A percentile compares a stretch with the other conserved stretches of the same genome.
Evolutionary conservation across 2,113 vertebrate genomes (phyloP).

Genomic region (Trogon melanurus): DNA sequence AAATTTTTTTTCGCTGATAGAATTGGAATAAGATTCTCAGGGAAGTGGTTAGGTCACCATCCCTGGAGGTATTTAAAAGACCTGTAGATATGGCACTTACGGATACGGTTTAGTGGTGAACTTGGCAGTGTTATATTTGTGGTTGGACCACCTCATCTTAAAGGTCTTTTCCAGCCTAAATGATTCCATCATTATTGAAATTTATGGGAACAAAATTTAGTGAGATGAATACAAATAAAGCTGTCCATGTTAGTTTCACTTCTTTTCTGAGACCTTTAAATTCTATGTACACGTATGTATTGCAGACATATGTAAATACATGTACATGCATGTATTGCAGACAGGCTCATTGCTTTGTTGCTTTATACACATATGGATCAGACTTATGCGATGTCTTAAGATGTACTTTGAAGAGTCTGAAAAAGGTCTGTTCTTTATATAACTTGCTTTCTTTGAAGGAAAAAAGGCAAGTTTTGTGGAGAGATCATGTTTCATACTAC

Average conservation of each 20-base stretch:
- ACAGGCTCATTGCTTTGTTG: neutral
- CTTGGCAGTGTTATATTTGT: too few relatives aligned
- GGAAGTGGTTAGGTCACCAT: too few relatives aligned
- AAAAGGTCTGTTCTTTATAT: neutral
- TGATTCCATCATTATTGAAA: neutral
- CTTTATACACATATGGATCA: neutral
- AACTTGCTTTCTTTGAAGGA: neutral
- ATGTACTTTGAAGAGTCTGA: neutral
- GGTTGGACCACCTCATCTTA: too few relatives aligned
- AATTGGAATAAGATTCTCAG: too few relatives aligned
- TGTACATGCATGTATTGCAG: neutral
- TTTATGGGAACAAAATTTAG: neutral
- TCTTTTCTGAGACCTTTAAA: neutral
- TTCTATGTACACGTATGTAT: neutral
- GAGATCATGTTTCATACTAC: neutral
- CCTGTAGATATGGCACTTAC: too few relatives aligned
- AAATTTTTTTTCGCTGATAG: too few relatives aligned
- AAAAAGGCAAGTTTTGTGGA: neutral
- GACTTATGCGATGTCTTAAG: neutral
- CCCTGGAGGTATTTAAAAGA: too few relatives aligned
- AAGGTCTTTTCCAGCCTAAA: too few relatives aligned
- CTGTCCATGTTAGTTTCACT: neutral
- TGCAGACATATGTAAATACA: neutral
- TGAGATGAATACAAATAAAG: slow-evolving; percentile 19
- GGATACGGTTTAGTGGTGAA: too few relatives aligned